phyloP scores from a whole-genome alignment of 2,113 vertebrate genomes.

The Macrotis lagotis region DNA sequence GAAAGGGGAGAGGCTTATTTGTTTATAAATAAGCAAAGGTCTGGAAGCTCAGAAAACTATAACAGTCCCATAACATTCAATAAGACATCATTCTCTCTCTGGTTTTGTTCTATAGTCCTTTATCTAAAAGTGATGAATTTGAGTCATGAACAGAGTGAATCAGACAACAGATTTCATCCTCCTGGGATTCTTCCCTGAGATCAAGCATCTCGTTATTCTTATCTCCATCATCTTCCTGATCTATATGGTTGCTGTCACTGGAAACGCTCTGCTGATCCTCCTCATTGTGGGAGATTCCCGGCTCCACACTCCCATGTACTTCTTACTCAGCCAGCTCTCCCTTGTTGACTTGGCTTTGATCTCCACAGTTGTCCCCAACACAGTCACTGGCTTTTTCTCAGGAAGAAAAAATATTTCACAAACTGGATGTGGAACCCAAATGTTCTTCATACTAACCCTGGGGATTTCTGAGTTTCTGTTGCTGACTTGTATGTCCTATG shows the following conservation, averaged over 20 bases:
- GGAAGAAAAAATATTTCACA: constrained; percentile 22
- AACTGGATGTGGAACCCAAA: constrained; percentile 8
- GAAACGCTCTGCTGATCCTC: constrained; percentile 21
- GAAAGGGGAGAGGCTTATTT: too few species aligned
- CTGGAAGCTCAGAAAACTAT: too few species aligned
- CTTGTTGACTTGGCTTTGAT: constrained; percentile 46
- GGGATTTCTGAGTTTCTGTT: constrained; percentile 37
- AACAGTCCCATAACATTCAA: too few species aligned
- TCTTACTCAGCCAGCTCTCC: constrained; percentile 56
- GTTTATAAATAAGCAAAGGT: too few species aligned
- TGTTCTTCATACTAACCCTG: constrained; percentile 38
- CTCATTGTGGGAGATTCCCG: constrained; percentile 36
- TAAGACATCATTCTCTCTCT: too few species aligned
- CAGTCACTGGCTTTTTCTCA: constrained; percentile 35
- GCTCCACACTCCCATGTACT: constrained; percentile 59
- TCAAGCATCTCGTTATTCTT: constrained; percentile 10
- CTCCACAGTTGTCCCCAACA: constrained; percentile 55
- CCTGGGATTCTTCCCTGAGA: constrained; percentile 26
- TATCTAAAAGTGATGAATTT: not conserved
- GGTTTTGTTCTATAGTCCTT: too few species aligned
- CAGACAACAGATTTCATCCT: constrained; percentile 49
- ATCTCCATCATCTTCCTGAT: constrained; percentile 20
- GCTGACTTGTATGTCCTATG: constrained; percentile 54
- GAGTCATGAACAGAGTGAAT: not conserved
- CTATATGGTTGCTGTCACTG: not conserved